Evolutionary conservation across 2,113 vertebrate species (phyloP).

Genomic region (Rhinogobius similis): DNA sequence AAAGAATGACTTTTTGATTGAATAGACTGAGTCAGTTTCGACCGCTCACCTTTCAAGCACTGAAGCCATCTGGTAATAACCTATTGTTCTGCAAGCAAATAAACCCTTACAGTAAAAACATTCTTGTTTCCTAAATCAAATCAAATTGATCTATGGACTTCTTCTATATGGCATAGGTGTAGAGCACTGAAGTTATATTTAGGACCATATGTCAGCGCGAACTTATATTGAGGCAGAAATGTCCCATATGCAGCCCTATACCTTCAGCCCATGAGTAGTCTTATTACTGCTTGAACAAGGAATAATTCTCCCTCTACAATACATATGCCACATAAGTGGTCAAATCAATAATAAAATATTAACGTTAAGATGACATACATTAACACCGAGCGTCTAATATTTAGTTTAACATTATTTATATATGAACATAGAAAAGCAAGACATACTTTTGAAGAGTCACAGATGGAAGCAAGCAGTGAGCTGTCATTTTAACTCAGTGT

Average conservation of each 20-base stretch:
- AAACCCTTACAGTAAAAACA: neutral
- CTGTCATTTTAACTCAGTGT: neutral
- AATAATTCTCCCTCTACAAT: neutral
- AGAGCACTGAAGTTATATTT: neutral
- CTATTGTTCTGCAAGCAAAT: slow-evolving; percentile 1
- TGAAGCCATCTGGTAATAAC: slow-evolving; percentile 1
- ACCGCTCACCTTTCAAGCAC: neutral
- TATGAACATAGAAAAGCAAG: slow-evolving; percentile 2
- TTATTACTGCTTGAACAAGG: neutral
- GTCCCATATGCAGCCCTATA: neutral
- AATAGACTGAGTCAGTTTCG: slow-evolving; percentile 3
- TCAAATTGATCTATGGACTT: neutral
- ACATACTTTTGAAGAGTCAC: slow-evolving; percentile 13
- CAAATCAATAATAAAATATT: neutral
- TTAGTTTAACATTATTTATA: slow-evolving; percentile 1
- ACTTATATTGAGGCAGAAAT: neutral
- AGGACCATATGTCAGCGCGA: neutral
- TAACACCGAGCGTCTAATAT: neutral
- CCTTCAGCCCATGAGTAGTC: neutral
- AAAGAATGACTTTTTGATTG: neutral
- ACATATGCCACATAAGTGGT: neutral
- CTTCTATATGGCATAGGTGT: neutral
- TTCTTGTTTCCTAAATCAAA: slow-evolving; percentile 1
- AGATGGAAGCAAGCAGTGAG: neutral
- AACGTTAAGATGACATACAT: slow-evolving; percentile 1